Conservation (phyloP, 2,113 vertebrate genomes). For the Ardeotis arabs region DNA sequence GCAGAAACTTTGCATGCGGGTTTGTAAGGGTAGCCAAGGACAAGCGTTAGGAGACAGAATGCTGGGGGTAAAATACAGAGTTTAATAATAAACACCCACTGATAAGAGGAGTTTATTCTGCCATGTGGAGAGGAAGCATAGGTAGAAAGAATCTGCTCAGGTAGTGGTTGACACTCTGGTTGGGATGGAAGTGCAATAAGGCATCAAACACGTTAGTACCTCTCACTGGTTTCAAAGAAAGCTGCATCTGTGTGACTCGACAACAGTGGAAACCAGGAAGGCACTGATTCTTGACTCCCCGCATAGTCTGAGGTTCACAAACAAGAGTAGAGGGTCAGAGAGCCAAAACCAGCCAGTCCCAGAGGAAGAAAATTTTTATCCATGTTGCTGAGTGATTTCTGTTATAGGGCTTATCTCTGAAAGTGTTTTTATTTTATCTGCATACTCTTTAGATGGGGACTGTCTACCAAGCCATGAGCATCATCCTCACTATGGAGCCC, state of each 20-base stretch:
- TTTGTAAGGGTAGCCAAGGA: not conserved
- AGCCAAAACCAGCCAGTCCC: not conserved
- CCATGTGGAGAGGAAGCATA: rapidly evolving
- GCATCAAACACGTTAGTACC: not conserved
- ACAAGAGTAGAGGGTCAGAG: not conserved
- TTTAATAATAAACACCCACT: not conserved
- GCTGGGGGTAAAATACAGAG: not conserved
- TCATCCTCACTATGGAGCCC: not conserved
- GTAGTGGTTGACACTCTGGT: not conserved
- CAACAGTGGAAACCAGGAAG: not conserved
- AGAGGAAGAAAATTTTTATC: not conserved
- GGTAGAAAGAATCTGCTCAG: not conserved
- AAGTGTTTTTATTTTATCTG: not conserved
- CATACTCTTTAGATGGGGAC: not conserved
- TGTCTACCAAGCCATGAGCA: not conserved
- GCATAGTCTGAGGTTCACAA: rapidly evolving
- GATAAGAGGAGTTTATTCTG: not conserved
- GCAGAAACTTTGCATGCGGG: not conserved
- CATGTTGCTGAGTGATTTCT: not conserved
- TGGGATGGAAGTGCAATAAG: not conserved
- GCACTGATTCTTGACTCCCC: not conserved
- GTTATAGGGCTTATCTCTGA: not conserved
- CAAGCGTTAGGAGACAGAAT: not conserved
- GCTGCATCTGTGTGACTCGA: not conserved
- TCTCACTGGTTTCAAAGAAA: not conserved